Percentiles rank a stretch among this genome's conserved stretches.
These are phyloP conservation scores for Choreutis nemorana DNA, from an alignment of 2,888 invertebrate genomes.

Conservation along the genomic window DNA sequence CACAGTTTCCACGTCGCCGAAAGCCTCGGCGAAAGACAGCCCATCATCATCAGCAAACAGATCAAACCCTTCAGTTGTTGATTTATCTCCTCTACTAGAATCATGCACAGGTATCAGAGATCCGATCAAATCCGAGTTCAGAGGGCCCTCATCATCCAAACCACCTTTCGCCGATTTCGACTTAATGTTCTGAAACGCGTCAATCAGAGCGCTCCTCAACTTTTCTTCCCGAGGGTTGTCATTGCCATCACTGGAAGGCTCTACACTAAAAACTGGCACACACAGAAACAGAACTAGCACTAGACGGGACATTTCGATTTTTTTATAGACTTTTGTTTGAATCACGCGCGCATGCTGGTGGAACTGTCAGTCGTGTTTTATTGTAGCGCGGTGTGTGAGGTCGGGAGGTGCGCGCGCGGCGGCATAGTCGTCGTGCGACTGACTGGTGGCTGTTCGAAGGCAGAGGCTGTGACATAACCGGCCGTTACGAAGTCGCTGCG, in stretches of 20 bases:
- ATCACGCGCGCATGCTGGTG: slow-evolving; percentile 34
- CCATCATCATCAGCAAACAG: slow-evolving; percentile 51
- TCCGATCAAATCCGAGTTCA: slow-evolving; percentile 39
- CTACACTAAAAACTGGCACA: slow-evolving; percentile 31
- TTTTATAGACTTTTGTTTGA: slow-evolving; percentile 17
- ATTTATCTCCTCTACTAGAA: slow-evolving; percentile 21
- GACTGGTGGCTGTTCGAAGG: slow-evolving; percentile 16
- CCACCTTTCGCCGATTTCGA: slow-evolving; percentile 47
- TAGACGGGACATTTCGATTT: slow-evolving; percentile 20
- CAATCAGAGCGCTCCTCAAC: slow-evolving; percentile 47
- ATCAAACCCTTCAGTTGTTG: slow-evolving; percentile 36
- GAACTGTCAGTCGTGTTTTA: slow-evolving; percentile 13
- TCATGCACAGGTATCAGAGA: slow-evolving; percentile 26
- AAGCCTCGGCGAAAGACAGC: slow-evolving; percentile 41
- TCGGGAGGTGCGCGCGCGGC: slow-evolving; percentile 43
- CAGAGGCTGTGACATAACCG: slow-evolving; percentile 51
- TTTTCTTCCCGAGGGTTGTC: slow-evolving; percentile 40
- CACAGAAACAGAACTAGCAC: slow-evolving; percentile 35
- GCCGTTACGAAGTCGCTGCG: slow-evolving; percentile 35
- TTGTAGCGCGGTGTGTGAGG: slow-evolving; percentile 7
- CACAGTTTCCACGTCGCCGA: slow-evolving; percentile 29
- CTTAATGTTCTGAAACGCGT: slow-evolving; percentile 57
- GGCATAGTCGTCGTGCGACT: slow-evolving; percentile 48
- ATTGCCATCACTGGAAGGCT: slow-evolving; percentile 27
- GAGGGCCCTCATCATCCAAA: slow-evolving; percentile 33